phyloP scores from a whole-genome alignment of 2,888 invertebrate species.

The Drosophila nr. perissopoda region DNA sequence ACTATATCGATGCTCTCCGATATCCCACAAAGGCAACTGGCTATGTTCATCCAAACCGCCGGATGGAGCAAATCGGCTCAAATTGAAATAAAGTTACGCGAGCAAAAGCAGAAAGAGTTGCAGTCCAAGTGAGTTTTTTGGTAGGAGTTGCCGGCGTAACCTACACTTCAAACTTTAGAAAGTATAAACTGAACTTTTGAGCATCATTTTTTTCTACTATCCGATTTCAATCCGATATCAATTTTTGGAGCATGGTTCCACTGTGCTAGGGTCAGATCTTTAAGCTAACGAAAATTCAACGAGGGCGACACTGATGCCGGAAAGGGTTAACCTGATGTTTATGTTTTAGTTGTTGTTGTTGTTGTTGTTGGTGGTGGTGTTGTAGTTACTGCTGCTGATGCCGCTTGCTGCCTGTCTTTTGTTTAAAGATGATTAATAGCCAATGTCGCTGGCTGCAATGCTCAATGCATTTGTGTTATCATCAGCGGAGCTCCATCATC shows the following conservation, averaged over 20 bases:
- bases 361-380: conserved; percentile 30
- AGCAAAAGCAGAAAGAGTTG: no score
- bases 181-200: neutral
- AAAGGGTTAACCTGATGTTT: conserved; percentile 81
- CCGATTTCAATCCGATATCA: no score
- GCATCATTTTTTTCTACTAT: neutral
- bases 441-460: conserved; percentile 72
- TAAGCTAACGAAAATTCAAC: conserved; percentile 66
- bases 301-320: conserved; percentile 53
- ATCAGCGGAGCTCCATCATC: conserved; percentile 49
- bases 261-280: conserved; percentile 52
- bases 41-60: no score
- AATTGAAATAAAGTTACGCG: no score
- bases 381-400: conserved; percentile 37
- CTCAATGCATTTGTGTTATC: conserved; percentile 79
- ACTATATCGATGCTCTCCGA: no score
- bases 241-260: conserved; percentile 18
- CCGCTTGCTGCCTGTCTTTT: conserved; percentile 68
- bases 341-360: conserved; percentile 70
- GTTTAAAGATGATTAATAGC: conserved; percentile 84
- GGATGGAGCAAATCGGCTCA: no score
- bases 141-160: no score
- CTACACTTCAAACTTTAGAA: no score
- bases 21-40: no score
- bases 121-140: no score